Evolutionary conservation across 2,797 vertebrate genomes (phyloP), one percentile per base, ranked within the genome.

Genomic region (Centroberyx gerrardi): DNA sequence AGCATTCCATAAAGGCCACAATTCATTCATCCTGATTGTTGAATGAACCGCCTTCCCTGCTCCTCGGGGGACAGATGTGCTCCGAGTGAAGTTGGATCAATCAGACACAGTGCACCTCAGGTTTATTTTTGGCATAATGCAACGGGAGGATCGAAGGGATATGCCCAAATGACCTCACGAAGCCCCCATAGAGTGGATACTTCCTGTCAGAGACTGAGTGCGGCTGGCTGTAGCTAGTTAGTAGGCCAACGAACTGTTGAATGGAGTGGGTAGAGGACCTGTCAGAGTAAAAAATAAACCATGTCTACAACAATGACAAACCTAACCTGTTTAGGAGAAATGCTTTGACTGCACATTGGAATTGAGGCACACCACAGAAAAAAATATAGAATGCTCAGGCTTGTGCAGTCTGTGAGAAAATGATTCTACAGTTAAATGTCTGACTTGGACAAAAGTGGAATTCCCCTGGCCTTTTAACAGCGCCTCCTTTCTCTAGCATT

Each of bases 101-200:
- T 44, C 36, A 17, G 53, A 75, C 29, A 68, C 14, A 17, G 31
- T 1, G 15, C 61, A 80, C 62, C 36, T 61, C 62, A 65, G 52
- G 67, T 88, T 86, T 90, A 85, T 90, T 90, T 92, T 73, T 78
- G 80, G 80, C 62, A 71, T 66, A 74, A 82, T 46, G 70, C 42
- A 80, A 67, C 75, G 66, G 53, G 46, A 87, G 42, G 44, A 79
- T 54, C 14, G 2, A 61, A 83, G 64, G 70, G 65, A 84, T 75
- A 68, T 76, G 72, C 66, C 68, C 29, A 72, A 68, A 73, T 46
- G 31, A 76, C 74, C 46, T 44, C 17, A 38, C 73, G 22, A 79
- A 74, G 27, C 18, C 44, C 27, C 17, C 31, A 65, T 2, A 68
- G 48, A 68, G 40, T 72, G 36, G 54, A 84, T 55, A 56, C 69